These are phyloP conservation scores for Bibio marci DNA, from an alignment of 2,888 invertebrate species.

Conservation along the genomic window DNA sequence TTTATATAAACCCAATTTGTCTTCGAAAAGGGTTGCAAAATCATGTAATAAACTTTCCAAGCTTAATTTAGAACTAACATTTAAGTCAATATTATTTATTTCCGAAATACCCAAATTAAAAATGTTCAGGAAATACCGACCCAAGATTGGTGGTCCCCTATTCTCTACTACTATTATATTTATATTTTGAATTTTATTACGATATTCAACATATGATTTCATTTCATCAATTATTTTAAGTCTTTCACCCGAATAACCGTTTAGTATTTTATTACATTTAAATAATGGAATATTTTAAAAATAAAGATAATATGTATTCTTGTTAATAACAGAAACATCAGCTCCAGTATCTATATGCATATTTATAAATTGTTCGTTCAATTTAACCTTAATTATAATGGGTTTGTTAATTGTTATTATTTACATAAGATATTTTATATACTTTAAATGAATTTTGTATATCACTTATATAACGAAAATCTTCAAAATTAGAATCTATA, in stretches of 20 bases:
- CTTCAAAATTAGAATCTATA: too few species aligned
- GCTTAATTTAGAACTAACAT: neutral
- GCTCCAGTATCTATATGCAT: too few species aligned
- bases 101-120: constrained; percentile 4
- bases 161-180: constrained; percentile 1
- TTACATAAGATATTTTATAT: too few species aligned
- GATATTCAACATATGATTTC: neutral
- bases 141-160: constrained; percentile 5
- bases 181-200: neutral
- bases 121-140: constrained; percentile 6
- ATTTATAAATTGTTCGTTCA: too few species aligned
- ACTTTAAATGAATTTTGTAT: too few species aligned
- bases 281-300: neutral
- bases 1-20: constrained; percentile 6
- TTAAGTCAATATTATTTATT: neutral
- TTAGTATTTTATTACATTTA: neutral
- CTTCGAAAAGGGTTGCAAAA: constrained; percentile 6
- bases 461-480: too few species aligned
- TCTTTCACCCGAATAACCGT: neutral
- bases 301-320: neutral
- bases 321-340: neutral
- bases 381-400: too few species aligned
- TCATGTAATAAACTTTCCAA: neutral
- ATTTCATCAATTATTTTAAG: constrained; percentile 1
- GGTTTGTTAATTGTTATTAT: too few species aligned